A percentile compares a stretch with the other conserved stretches of the same genome.
Evolutionary conservation across 1,140 invertebrate genomes (phyloP).

Genomic region (Nomia melanderi): DNA sequence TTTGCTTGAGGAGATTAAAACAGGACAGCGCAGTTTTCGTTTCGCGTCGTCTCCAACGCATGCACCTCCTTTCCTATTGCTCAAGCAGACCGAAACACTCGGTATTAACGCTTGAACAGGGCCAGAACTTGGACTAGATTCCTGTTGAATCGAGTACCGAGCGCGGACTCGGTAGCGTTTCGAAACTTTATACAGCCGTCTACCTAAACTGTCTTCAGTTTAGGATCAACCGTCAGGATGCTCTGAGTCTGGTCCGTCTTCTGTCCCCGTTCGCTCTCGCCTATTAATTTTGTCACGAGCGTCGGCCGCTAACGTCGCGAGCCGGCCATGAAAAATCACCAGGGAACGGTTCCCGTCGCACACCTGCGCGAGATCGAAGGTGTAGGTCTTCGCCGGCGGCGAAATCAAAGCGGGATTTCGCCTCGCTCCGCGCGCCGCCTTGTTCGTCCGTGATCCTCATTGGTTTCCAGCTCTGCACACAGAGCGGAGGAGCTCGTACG

Average conservation of each 20-base stretch:
- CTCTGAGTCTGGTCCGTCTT: neutral
- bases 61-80: too few species aligned
- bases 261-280: neutral
- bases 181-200: too few species aligned
- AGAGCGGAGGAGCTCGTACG: conserved; percentile 48
- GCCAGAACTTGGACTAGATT: too few species aligned
- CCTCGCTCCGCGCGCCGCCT: conserved; percentile 20
- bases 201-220: too few species aligned
- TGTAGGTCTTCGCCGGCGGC: conserved; percentile 59
- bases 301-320: neutral
- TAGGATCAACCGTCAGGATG: too few species aligned
- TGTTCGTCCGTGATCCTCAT: conserved; percentile 37
- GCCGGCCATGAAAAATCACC: conserved; percentile 16
- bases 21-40: too few species aligned
- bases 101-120: too few species aligned
- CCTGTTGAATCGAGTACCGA: too few species aligned
- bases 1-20: too few species aligned
- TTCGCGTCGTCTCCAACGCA: too few species aligned
- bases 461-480: conserved; percentile 47
- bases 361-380: conserved; percentile 42
- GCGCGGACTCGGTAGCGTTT: too few species aligned
- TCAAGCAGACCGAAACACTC: too few species aligned
- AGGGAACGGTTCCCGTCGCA: neutral
- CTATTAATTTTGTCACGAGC: neutral
- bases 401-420: conserved; percentile 71